Evolutionary conservation across 2,797 vertebrate genomes (phyloP).

Genomic region (Hyperoplus lanceolatus): DNA sequence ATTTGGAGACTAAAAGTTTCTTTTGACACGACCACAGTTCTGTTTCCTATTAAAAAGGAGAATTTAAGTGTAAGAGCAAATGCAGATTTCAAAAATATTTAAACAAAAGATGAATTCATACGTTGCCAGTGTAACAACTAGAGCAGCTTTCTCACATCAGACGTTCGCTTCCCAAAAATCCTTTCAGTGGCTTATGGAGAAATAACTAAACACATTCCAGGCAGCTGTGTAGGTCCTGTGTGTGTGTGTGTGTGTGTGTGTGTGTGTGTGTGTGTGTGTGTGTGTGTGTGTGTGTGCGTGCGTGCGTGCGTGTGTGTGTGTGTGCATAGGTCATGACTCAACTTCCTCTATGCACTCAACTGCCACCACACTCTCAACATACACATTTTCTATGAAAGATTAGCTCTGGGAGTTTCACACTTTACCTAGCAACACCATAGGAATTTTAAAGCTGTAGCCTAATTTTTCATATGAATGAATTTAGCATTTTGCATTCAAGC

Average conservation of each 20-base stretch:
- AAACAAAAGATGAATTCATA: not conserved
- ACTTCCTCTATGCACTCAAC: not conserved
- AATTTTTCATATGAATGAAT: too few relatives aligned
- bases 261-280: too few relatives aligned
- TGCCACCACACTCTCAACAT: not conserved
- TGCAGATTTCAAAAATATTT: not conserved
- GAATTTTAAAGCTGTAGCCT: too few relatives aligned
- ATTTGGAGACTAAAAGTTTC: not conserved
- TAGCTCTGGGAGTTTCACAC: not conserved
- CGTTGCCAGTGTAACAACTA: not conserved
- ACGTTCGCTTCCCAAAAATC: not conserved
- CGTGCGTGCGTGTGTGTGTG: too few relatives aligned
- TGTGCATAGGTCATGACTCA: not conserved
- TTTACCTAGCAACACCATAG: not conserved
- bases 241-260: too few relatives aligned
- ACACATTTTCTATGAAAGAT: not conserved
- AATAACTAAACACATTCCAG: not conserved
- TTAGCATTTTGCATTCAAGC: too few relatives aligned
- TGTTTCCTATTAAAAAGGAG: not conserved
- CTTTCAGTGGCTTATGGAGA: not conserved
- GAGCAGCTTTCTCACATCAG: not conserved
- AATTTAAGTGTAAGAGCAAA: not conserved
- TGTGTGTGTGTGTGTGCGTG: too few relatives aligned
- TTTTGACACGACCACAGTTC: too few relatives aligned
- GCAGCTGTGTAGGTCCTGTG: not conserved